Evolutionary conservation across 1,140 invertebrate species (phyloP).

Genomic region (Gonioctena quinquepunctata): DNA sequence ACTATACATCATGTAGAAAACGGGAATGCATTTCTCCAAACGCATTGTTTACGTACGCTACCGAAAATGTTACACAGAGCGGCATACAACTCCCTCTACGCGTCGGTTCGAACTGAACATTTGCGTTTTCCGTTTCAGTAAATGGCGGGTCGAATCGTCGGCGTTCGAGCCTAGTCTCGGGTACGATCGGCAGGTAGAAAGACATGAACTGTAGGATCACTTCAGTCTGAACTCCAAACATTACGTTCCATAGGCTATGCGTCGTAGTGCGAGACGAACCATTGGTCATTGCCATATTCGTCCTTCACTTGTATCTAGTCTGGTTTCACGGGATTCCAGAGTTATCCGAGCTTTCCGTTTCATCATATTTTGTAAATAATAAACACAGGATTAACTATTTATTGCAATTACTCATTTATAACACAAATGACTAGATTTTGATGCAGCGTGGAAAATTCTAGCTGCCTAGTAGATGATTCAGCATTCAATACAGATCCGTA

Average conservation of each 20-base stretch:
- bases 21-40: not conserved
- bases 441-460: too few relatives aligned
- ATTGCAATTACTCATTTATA: too few relatives aligned
- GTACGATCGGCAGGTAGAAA: slow-evolving; percentile 6
- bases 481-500: too few relatives aligned
- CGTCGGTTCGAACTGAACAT: slow-evolving; percentile 25
- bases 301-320: not conserved
- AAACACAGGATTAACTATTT: too few relatives aligned
- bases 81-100: not conserved
- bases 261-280: not conserved
- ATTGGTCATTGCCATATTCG: slow-evolving; percentile 11
- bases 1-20: not conserved
- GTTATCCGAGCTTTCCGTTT: not conserved
- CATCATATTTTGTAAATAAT: too few relatives aligned
- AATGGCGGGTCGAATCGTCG: slow-evolving; percentile 21
- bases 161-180: slow-evolving; percentile 14
- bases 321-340: not conserved
- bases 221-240: slow-evolving; percentile 6
- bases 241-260: not conserved
- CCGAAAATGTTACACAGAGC: not conserved
- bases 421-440: too few relatives aligned
- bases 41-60: slow-evolving; percentile 30
- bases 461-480: too few relatives aligned
- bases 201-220: slow-evolving; percentile 2
- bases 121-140: slow-evolving; percentile 24